These are phyloP conservation scores for Pristionchus mayeri DNA, from an alignment of 2,888 invertebrate species.

Conservation along the genomic window DNA sequence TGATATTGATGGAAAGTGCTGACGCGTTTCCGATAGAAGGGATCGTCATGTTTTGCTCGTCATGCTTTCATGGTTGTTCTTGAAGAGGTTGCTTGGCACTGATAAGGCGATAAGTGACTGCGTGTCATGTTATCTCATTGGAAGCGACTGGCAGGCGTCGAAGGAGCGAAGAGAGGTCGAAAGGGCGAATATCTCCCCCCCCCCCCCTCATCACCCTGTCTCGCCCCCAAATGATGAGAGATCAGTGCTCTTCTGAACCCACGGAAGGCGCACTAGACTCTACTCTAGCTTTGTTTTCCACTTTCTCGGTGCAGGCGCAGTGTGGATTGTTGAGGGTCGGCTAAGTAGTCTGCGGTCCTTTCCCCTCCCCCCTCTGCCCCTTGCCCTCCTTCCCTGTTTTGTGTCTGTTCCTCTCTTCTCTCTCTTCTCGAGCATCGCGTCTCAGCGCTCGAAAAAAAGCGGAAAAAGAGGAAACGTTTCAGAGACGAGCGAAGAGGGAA, in stretches of 20 bases:
- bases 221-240: too few species aligned
- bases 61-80: slow-evolving; percentile 39
- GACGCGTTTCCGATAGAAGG: slow-evolving; percentile 19
- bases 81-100: neutral
- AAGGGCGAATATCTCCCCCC: too few species aligned
- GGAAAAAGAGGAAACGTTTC: slow-evolving; percentile 26
- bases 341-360: slow-evolving; percentile 34
- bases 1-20: neutral
- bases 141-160: slow-evolving; percentile 11
- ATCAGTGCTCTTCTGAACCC: neutral
- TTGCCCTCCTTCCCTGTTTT: slow-evolving; percentile 24
- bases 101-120: neutral
- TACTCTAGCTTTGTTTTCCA: neutral
- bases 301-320: neutral
- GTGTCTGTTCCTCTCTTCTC: slow-evolving; percentile 14
- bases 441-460: slow-evolving; percentile 2
- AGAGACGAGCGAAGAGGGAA: neutral
- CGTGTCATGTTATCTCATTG: slow-evolving; percentile 12
- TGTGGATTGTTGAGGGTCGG: neutral
- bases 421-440: neutral
- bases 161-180: too few species aligned
- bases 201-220: too few species aligned
- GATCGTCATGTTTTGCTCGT: slow-evolving; percentile 19
- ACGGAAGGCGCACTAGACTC: neutral
- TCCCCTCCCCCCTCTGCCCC: neutral